A percentile compares a stretch with the other conserved stretches of the same genome.
Conservation (phyloP, 2,113 vertebrate genomes). For the Budorcas taxicolor region DNA sequence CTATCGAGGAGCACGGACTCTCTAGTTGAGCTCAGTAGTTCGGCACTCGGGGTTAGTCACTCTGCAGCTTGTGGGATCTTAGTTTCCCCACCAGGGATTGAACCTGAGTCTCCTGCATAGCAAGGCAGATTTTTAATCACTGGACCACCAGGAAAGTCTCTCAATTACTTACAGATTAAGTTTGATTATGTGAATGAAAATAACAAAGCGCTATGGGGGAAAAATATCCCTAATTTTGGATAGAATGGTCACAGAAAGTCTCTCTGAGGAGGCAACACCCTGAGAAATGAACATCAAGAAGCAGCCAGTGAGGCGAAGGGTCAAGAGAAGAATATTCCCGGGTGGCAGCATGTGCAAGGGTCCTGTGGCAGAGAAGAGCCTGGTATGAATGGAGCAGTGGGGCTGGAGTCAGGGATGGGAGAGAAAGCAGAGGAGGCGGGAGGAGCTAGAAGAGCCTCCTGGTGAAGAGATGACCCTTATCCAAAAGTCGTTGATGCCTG, state of each 20-base stretch:
- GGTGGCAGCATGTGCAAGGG: neutral
- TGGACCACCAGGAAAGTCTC: neutral
- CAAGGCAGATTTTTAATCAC: neutral
- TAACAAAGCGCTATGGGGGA: neutral
- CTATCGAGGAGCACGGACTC: neutral
- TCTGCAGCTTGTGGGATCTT: neutral
- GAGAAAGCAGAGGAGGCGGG: neutral
- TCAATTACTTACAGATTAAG: neutral
- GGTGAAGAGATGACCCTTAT: neutral
- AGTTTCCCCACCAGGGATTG: neutral
- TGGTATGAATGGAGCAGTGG: neutral
- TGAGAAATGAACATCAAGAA: neutral
- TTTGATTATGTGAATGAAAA: neutral
- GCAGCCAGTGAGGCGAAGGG: neutral
- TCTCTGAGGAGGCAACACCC: no score
- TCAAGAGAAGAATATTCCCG: accelerated
- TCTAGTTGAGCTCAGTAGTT: neutral
- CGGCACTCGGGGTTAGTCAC: accelerated
- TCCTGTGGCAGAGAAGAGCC: neutral
- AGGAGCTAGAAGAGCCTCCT: neutral
- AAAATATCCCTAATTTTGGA: accelerated
- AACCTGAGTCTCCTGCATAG: neutral
- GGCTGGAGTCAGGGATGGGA: neutral
- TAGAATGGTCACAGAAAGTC: neutral
- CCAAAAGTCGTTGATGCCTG: accelerated